Percentiles rank a stretch among this genome's conserved stretches.
phyloP scores from a whole-genome alignment of 1,140 invertebrate species.

The Hypothenemus hampei region DNA sequence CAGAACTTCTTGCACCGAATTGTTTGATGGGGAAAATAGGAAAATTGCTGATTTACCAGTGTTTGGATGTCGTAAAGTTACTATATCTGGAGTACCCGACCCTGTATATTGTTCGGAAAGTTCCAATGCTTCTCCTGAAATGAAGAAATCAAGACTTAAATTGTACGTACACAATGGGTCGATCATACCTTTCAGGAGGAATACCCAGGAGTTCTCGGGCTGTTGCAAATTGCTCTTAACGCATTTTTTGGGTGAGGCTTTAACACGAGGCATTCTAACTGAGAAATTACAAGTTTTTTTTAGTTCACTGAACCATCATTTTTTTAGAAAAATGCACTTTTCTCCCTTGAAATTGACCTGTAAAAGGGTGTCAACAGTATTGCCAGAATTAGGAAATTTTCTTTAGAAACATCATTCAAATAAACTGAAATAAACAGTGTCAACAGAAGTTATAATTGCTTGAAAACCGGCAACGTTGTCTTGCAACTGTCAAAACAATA shows the following conservation, averaged over 20 bases:
- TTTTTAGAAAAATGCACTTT: too few species aligned
- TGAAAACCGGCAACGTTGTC: too few species aligned
- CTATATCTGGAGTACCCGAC: slow-evolving; percentile 64
- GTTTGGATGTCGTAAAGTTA: slow-evolving; percentile 65
- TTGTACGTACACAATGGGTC: not conserved
- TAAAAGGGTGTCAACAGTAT: too few species aligned
- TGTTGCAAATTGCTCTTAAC: slow-evolving; percentile 48
- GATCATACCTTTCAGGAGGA: slow-evolving; percentile 57
- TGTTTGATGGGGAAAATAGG: slow-evolving; percentile 54
- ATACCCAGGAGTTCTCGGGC: slow-evolving; percentile 57
- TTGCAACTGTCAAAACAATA: too few species aligned
- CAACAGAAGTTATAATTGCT: too few species aligned
- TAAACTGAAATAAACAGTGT: too few species aligned
- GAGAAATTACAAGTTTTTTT: not conserved
- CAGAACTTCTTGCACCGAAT: slow-evolving; percentile 59
- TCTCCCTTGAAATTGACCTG: too few species aligned
- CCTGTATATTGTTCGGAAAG: slow-evolving; percentile 52
- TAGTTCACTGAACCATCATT: not conserved
- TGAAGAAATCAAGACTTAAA: slow-evolving; percentile 10
- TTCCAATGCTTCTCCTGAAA: slow-evolving; percentile 47
- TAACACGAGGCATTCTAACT: slow-evolving; percentile 50
- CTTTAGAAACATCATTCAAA: too few species aligned
- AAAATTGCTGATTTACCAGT: slow-evolving; percentile 57
- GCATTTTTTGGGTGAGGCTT: slow-evolving; percentile 54
- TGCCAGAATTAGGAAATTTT: too few species aligned